Evolutionary conservation across 2,797 vertebrate genomes (phyloP).

Genomic region (Oreonectes daqikongensis): DNA sequence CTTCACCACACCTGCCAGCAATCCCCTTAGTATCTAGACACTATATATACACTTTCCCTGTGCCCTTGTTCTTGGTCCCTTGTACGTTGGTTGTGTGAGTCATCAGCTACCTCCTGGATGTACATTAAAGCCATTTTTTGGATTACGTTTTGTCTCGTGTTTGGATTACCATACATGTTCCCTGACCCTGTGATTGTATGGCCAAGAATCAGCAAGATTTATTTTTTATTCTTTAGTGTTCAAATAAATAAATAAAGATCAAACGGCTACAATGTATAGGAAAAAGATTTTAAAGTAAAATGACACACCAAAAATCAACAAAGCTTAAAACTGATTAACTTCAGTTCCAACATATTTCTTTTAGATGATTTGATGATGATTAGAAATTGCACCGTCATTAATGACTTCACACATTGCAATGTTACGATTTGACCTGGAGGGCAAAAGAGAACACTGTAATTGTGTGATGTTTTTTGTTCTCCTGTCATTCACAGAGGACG

Average conservation of each 20-base stretch:
- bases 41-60: too few relatives aligned
- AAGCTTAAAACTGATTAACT: slow-evolving; percentile 24
- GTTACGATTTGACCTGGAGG: slow-evolving; percentile 9
- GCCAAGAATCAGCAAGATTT: neutral
- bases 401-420: slow-evolving; percentile 28
- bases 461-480: slow-evolving; percentile 54
- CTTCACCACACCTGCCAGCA: too few relatives aligned
- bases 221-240: neutral
- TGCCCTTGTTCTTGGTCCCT: too few relatives aligned
- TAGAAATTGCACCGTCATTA: slow-evolving; percentile 28
- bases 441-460: slow-evolving; percentile 44
- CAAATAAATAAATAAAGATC: neutral
- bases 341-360: slow-evolving; percentile 7
- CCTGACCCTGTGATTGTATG: too few relatives aligned
- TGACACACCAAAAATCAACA: neutral
- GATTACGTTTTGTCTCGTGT: too few relatives aligned
- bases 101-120: too few relatives aligned
- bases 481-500: slow-evolving; percentile 61
- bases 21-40: too few relatives aligned
- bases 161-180: too few relatives aligned
- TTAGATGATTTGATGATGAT: slow-evolving; percentile 21
- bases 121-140: too few relatives aligned
- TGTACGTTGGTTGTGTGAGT: too few relatives aligned
- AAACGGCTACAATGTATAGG: neutral
- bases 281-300: neutral